Evolutionary conservation across 2,888 invertebrate species (phyloP), one percentile per base, ranked within the genome.

Genomic region (Poecilus cupreus): DNA sequence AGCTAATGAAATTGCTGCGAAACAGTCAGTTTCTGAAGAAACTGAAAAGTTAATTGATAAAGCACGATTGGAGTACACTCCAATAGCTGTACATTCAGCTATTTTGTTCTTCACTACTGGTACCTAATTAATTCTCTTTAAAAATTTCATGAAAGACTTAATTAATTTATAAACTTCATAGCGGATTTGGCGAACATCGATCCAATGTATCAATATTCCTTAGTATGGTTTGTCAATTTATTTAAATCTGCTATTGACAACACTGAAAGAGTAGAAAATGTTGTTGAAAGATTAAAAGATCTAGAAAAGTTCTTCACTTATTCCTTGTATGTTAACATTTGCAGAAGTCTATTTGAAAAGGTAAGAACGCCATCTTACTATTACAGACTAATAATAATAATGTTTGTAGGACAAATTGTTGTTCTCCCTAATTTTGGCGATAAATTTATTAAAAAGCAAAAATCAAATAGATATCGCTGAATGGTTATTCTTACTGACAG

Each of bases 201-300:
- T 90, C 97, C 98, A 1, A 98, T 98, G 98, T 98, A 98, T 89
- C 98, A 98, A 88, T 98, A 98, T 88, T 98, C 98, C 0, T 90
- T 98, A 85, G 93, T 93, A 1, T 98, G 98, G 98, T 98, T 97
- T 88, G 96, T 98, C 86, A 95, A 95, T 84, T 91, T 98, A 26
- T 98, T 96, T 88, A 94, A 94, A 85, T 91, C 93, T 64, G 93
- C 96, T 18, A 98, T 98, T 82, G 96, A 97, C 84, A 95, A 95
- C 85, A 96, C 96, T 0, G 95, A 96, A 85, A 94, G 94, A 85
- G 93, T 93, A n/a, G 97, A 97, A 83, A 94, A 95, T 83, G 94
- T 98, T 10, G 90, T 91, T 0, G 91, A 93, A 83, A 92, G 98
- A 70, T 90, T 98, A 39, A 88, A 89, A 43, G 95, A 96, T 88